Percentiles rank a stretch among this genome's conserved stretches.
Evolutionary conservation across 92 coral and sea anemone species (phyloP).

Genomic region (Zoanthus solanderi): DNA sequence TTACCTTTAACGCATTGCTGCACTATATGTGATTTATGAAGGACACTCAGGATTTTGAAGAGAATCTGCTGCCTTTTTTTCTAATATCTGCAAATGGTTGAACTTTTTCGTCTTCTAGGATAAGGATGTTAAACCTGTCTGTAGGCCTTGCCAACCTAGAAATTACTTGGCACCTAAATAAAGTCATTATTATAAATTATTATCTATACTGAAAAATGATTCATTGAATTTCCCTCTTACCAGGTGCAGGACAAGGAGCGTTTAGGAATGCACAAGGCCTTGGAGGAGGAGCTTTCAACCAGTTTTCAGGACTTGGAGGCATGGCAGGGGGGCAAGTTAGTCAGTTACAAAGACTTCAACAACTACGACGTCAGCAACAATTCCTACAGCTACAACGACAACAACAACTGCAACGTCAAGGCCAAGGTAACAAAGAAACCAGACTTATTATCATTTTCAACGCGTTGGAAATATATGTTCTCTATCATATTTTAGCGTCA

Average conservation of each 20-base stretch:
- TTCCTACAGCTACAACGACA: slow-evolving; percentile 14
- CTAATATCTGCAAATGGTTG: no score
- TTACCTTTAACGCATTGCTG: neutral
- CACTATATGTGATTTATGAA: neutral
- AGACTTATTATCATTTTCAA: no score
- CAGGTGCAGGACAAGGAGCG: slow-evolving; percentile 42
- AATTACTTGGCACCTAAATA: no score
- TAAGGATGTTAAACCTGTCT: no score
- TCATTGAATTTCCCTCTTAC: neutral
- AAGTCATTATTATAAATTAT: no score
- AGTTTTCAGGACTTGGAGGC: slow-evolving; percentile 20
- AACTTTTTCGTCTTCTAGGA: no score
- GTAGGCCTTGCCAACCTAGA: no score
- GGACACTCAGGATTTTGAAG: neutral
- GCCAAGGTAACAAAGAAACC: neutral
- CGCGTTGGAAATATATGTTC: no score
- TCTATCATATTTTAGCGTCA: no score
- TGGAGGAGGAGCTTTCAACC: slow-evolving; percentile 53
- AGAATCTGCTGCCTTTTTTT: no score
- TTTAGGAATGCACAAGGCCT: slow-evolving; percentile 43
- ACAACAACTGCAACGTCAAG: slow-evolving; percentile 19
- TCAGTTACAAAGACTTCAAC: slow-evolving; percentile 51
- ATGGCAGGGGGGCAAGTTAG: slow-evolving; percentile 40
- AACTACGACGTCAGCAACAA: slow-evolving; percentile 38
- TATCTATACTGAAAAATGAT: no score